phyloP scores from a whole-genome alignment of 2,113 vertebrate genomes.

The Pelecanus crispus region DNA sequence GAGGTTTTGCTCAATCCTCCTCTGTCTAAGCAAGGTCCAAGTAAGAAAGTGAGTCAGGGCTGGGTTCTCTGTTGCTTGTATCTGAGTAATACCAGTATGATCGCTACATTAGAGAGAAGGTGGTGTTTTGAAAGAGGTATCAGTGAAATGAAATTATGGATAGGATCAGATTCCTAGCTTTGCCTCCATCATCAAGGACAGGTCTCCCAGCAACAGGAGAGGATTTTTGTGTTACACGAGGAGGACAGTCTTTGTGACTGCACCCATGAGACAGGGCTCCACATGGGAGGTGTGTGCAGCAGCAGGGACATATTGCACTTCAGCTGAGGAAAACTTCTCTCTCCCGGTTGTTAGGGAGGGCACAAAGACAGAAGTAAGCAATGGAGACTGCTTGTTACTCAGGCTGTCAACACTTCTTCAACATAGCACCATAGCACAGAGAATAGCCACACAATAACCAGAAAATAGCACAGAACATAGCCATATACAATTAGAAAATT shows the following conservation, averaged over 20 bases:
- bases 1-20: not conserved
- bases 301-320: not conserved
- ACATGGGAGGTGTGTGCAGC: not conserved
- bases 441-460: not conserved
- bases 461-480: not conserved
- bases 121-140: not conserved
- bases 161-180: not conserved
- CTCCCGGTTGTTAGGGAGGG: not conserved
- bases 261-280: not conserved
- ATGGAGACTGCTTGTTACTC: not conserved
- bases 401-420: not conserved
- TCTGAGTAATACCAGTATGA: not conserved
- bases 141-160: not conserved
- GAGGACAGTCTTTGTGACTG: not conserved
- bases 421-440: not conserved
- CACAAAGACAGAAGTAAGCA: not conserved
- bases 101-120: not conserved
- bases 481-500: not conserved
- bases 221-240: not conserved
- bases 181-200: not conserved
- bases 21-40: not conserved
- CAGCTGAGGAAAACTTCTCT: not conserved
- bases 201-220: not conserved
- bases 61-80: not conserved
- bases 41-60: constrained; percentile 30